These are phyloP conservation scores for Megaceryle torquata DNA, from an alignment of 2,113 vertebrate species.

Conservation along the genomic window DNA sequence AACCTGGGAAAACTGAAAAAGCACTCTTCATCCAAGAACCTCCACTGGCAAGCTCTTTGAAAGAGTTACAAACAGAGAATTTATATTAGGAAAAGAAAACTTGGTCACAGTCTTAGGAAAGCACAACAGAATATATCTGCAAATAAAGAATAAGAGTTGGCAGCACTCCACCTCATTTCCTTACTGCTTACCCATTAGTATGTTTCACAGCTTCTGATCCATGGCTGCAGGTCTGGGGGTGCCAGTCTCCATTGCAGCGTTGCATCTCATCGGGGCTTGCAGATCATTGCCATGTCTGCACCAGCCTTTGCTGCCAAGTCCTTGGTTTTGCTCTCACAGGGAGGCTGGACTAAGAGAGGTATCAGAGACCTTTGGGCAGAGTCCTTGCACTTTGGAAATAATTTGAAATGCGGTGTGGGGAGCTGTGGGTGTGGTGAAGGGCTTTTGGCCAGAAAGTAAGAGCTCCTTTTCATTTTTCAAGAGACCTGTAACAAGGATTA, in stretches of 20 bases:
- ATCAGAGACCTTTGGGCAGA: not conserved
- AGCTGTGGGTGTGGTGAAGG: not conserved
- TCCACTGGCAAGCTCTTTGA: not conserved
- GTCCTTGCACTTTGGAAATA: not conserved
- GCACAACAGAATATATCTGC: not conserved
- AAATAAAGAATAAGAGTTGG: not conserved
- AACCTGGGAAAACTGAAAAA: not conserved
- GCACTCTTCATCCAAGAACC: not conserved
- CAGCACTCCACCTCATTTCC: constrained; percentile 3
- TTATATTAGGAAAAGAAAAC: not conserved
- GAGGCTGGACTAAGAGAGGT: not conserved
- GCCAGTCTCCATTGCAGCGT: not conserved
- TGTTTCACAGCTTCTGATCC: not conserved
- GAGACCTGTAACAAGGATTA: not conserved
- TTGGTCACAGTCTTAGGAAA: not conserved
- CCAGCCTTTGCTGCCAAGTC: not conserved
- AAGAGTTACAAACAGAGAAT: not conserved
- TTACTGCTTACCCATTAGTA: not conserved
- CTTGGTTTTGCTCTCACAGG: not conserved
- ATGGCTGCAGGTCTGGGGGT: not conserved
- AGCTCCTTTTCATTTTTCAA: not conserved
- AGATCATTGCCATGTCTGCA: fast-evolving
- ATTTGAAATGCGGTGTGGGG: not conserved
- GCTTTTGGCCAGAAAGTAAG: not conserved
- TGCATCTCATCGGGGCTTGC: not conserved